These are phyloP conservation scores for Hyposoter dolosus DNA, from an alignment of 2,888 invertebrate species.

Conservation along the genomic window DNA sequence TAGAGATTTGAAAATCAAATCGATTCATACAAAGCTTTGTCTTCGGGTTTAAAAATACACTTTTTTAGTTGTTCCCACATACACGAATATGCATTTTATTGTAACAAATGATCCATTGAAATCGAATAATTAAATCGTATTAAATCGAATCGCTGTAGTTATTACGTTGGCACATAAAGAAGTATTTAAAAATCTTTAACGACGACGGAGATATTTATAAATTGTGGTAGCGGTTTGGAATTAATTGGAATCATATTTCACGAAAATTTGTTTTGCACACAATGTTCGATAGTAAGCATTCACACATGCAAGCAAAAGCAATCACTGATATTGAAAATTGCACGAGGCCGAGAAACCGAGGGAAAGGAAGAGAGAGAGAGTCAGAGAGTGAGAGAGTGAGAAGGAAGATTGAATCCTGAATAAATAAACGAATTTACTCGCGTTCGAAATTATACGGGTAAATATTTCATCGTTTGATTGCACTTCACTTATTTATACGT, in stretches of 20 bases:
- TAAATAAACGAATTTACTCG: constrained; percentile 43
- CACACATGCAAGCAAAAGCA: constrained; percentile 1
- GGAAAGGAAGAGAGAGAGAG: background rate
- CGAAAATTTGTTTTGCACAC: background rate
- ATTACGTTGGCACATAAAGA: background rate
- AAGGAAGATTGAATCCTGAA: constrained; percentile 41
- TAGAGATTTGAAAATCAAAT: background rate
- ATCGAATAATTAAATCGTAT: too few relatives aligned
- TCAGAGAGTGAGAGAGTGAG: background rate
- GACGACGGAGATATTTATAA: background rate
- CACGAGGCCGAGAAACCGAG: background rate
- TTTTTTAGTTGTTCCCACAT: background rate
- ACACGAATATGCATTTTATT: background rate
- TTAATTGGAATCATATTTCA: constrained; percentile 5
- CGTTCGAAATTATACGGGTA: constrained; percentile 49
- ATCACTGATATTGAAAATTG: constrained; percentile 36
- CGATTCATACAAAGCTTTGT: background rate
- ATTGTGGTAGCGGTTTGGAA: background rate
- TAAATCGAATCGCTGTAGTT: background rate
- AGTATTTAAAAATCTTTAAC: background rate
- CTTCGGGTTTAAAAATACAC: background rate
- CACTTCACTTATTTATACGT: constrained; percentile 4
- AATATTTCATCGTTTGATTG: constrained; percentile 59
- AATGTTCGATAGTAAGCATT: background rate
- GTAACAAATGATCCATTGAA: background rate